Percentiles rank a stretch among this genome's conserved stretches.
phyloP scores from a whole-genome alignment of 2,888 invertebrate genomes.

The Gymnocheta viridis region DNA sequence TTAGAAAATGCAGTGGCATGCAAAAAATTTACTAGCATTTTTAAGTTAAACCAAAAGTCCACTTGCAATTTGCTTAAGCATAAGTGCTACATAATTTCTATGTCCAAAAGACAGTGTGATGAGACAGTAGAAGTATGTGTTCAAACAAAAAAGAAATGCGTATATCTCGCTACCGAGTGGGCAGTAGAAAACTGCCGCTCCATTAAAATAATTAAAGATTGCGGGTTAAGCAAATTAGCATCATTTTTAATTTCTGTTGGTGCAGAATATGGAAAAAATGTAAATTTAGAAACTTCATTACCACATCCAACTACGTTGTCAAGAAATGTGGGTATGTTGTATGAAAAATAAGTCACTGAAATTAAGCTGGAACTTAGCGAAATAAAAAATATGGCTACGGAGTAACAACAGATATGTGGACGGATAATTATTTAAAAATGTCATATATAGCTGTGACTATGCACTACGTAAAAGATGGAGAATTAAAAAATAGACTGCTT shows the following conservation, averaged over 20 bases:
- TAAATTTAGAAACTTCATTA: background rate
- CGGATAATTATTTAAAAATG: conserved; percentile 57
- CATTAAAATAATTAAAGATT: conserved; percentile 60
- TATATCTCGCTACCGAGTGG: conserved; percentile 27
- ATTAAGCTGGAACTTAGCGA: conserved; percentile 17
- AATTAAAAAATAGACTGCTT: conserved; percentile 61
- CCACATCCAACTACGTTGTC: conserved; percentile 29
- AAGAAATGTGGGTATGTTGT: background rate
- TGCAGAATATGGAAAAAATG: conserved; percentile 18
- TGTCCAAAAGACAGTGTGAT: background rate
- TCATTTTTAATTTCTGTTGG: conserved; percentile 11
- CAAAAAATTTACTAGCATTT: conserved; percentile 5
- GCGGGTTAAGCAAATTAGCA: conserved; percentile 40
- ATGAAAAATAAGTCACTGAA: conserved; percentile 34
- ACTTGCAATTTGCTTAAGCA: conserved; percentile 11
- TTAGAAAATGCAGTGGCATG: conserved; percentile 1
- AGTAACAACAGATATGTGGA: conserved; percentile 60
- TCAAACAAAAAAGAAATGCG: conserved; percentile 43
- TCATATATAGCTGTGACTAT: conserved; percentile 62
- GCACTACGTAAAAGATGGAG: conserved; percentile 63
- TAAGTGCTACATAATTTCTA: background rate
- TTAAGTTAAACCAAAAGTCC: background rate
- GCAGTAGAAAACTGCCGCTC: conserved; percentile 59
- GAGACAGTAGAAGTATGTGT: background rate
- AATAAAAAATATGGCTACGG: conserved; percentile 55